Conservation (phyloP, 2,113 vertebrate species). For the Ceuthmochares aereus region DNA sequence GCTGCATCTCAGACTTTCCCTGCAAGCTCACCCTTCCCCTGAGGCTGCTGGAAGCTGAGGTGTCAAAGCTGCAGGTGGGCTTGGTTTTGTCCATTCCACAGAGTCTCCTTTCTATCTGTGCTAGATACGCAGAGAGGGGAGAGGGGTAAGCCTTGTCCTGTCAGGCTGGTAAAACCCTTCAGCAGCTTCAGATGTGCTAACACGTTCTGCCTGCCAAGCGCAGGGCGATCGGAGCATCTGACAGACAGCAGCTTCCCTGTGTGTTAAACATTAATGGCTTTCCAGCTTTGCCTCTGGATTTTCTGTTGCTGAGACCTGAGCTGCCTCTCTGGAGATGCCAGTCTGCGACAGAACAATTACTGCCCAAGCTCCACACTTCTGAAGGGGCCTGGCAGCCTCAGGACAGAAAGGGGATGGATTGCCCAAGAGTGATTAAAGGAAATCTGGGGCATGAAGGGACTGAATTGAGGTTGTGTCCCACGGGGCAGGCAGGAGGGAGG, state of each 20-base stretch:
- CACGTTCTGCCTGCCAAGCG: slow-evolving; percentile 39
- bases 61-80: background rate
- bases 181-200: background rate
- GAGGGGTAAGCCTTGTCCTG: background rate
- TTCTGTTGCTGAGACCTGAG: background rate
- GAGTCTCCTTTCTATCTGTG: background rate
- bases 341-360: background rate
- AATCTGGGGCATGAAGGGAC: background rate
- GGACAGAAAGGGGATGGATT: background rate
- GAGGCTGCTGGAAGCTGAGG: background rate
- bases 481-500: rapidly evolving
- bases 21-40: background rate
- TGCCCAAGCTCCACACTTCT: background rate
- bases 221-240: background rate
- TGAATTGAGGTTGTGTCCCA: background rate
- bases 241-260: slow-evolving; percentile 47
- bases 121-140: background rate
- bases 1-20: background rate
- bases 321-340: slow-evolving; percentile 34
- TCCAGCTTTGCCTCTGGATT: slow-evolving; percentile 41
- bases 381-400: background rate
- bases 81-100: background rate
- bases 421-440: background rate
- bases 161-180: background rate
- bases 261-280: slow-evolving; percentile 50